A percentile compares a stretch with the other conserved stretches of the same genome.
Conservation (phyloP, 2,113 vertebrate genomes). For the Pseudopipra pipra region DNA sequence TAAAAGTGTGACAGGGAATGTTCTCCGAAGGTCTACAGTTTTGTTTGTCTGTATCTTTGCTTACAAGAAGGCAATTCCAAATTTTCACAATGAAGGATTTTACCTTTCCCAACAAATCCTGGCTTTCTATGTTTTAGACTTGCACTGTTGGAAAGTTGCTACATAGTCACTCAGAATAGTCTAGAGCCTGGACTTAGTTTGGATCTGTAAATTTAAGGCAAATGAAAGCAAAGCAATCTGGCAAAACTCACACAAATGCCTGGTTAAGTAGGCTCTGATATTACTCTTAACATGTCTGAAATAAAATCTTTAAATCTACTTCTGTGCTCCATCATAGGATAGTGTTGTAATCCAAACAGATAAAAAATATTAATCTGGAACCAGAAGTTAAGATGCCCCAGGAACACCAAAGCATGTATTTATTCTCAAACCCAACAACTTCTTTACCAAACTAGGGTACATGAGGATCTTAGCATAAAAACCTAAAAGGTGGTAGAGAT, state of each 20-base stretch:
- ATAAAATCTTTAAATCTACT: neutral
- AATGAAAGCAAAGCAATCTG: neutral
- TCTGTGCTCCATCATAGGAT: neutral
- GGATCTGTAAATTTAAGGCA: neutral
- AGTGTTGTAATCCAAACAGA: neutral
- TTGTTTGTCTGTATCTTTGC: neutral
- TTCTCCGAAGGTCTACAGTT: neutral
- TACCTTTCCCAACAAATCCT: neutral
- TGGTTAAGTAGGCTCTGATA: neutral
- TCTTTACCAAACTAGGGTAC: neutral
- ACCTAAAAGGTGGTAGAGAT: neutral
- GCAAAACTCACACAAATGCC: neutral
- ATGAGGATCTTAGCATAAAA: neutral
- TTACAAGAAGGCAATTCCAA: neutral
- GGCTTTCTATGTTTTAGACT: neutral
- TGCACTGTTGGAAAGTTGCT: accelerated
- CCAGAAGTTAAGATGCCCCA: neutral
- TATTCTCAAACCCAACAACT: neutral
- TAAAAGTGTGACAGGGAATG: neutral
- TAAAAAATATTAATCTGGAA: neutral
- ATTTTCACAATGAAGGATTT: neutral
- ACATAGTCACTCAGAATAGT: neutral
- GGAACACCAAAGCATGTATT: neutral
- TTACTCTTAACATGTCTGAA: neutral
- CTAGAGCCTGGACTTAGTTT: neutral